Percentiles rank a stretch among this genome's conserved stretches.
Conservation (phyloP, 2,113 vertebrate genomes). For the Lichenostomus cassidix region DNA sequence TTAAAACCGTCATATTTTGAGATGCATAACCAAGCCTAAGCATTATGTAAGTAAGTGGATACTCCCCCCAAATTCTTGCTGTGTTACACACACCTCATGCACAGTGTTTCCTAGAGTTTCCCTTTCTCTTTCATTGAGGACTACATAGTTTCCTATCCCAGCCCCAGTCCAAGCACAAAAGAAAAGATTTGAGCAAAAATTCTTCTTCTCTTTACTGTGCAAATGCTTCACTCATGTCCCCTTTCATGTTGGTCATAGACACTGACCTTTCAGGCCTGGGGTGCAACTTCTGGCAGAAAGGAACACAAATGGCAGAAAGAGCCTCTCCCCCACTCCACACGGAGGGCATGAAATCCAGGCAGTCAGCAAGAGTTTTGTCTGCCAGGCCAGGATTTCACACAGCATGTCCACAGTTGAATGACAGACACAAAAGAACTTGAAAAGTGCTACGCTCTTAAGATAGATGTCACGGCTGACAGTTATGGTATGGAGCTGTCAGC, state of each 20-base stretch:
- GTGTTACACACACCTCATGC: background rate
- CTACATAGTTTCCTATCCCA: background rate
- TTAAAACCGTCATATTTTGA: background rate
- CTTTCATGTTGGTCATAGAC: background rate
- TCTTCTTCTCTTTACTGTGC: background rate
- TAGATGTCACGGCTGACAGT: slow-evolving; percentile 52
- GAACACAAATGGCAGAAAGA: background rate
- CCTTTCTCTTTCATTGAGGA: background rate
- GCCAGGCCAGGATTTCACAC: background rate
- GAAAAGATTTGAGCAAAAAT: background rate
- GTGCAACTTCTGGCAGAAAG: background rate
- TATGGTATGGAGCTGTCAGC: slow-evolving; percentile 27
- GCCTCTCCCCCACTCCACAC: background rate
- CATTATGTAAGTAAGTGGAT: background rate
- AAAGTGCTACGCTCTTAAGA: background rate
- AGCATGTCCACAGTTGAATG: background rate
- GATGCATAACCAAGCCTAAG: background rate
- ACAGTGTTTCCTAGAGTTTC: background rate
- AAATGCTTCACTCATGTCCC: background rate
- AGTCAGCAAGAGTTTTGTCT: background rate
- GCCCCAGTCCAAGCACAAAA: background rate
- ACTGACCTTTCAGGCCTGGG: background rate
- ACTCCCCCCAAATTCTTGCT: background rate
- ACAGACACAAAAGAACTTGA: slow-evolving; percentile 39
- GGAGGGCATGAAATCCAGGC: background rate